Conservation (phyloP, 2,113 vertebrate species). For the Aplodontia rufa region DNA sequence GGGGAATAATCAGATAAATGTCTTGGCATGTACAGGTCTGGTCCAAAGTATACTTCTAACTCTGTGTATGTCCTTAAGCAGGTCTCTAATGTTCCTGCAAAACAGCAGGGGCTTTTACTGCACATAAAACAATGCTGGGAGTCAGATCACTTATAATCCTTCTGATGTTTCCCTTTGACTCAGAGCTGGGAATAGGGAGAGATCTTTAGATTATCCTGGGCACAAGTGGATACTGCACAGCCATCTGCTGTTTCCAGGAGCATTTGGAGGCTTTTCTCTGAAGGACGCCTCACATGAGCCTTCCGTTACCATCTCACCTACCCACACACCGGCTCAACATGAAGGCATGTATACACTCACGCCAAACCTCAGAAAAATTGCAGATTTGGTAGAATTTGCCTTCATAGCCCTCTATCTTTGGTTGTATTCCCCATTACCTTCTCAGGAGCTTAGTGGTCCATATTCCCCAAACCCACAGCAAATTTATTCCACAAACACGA, state of each 20-base stretch:
- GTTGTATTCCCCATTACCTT: neutral
- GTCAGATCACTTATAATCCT: neutral
- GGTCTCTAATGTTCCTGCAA: neutral
- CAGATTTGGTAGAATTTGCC: neutral
- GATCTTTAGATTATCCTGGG: neutral
- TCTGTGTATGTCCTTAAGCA: neutral
- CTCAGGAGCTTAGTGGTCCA: neutral
- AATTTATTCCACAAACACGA: neutral
- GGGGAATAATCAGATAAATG: neutral
- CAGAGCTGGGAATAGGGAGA: neutral
- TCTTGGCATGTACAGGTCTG: neutral
- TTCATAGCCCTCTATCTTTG: neutral
- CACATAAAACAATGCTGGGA: neutral
- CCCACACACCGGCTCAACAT: neutral
- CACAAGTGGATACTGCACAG: neutral
- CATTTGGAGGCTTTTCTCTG: neutral
- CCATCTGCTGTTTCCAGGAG: neutral
- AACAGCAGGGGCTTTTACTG: neutral
- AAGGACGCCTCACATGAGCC: neutral
- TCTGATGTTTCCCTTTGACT: neutral
- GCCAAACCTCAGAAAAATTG: neutral
- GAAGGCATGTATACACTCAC: neutral
- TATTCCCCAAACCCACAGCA: neutral
- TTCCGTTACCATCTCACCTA: neutral
- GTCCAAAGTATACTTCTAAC: neutral